Evolutionary conservation across 2,888 invertebrate genomes (phyloP).

Genomic region (Cheilosia pagana): DNA sequence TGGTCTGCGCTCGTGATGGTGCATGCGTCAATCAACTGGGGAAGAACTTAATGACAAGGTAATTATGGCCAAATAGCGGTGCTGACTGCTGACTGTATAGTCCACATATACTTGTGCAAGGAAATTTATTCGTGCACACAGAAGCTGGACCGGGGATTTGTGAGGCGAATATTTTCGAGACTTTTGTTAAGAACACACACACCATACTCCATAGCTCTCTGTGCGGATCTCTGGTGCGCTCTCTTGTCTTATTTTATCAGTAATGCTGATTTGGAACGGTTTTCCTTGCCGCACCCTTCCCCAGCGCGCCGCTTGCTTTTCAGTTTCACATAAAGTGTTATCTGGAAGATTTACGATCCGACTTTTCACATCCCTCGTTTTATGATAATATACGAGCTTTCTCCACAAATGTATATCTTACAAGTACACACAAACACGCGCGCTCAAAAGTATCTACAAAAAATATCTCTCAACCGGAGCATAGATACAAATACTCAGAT

Average conservation of each 20-base stretch:
- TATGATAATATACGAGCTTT: slow-evolving; percentile 84
- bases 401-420: slow-evolving; percentile 78
- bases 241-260: slow-evolving; percentile 73
- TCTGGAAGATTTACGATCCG: slow-evolving; percentile 84
- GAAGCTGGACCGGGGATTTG: slow-evolving; percentile 44
- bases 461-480: slow-evolving; percentile 76
- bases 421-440: slow-evolving; percentile 57
- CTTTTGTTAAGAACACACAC: slow-evolving; percentile 35
- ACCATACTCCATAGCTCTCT: background rate
- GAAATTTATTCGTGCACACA: slow-evolving; percentile 67
- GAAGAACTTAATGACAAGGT: slow-evolving; percentile 73
- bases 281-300: slow-evolving; percentile 77
- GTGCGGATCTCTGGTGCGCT: slow-evolving; percentile 38
- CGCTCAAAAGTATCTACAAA: slow-evolving; percentile 72
- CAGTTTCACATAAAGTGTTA: slow-evolving; percentile 84
- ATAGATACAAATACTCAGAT: slow-evolving; percentile 75
- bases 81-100: too few species aligned
- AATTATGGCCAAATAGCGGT: slow-evolving; percentile 67
- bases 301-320: slow-evolving; percentile 78
- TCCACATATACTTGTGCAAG: background rate
- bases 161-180: slow-evolving; percentile 31
- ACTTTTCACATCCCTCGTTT: slow-evolving; percentile 83
- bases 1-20: slow-evolving; percentile 62
- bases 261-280: slow-evolving; percentile 71
- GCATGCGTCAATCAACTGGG: slow-evolving; percentile 71